Base-by-base conservation (phyloP, 1,140 invertebrate genomes). In the Aphelinus atriplicis region DNA sequence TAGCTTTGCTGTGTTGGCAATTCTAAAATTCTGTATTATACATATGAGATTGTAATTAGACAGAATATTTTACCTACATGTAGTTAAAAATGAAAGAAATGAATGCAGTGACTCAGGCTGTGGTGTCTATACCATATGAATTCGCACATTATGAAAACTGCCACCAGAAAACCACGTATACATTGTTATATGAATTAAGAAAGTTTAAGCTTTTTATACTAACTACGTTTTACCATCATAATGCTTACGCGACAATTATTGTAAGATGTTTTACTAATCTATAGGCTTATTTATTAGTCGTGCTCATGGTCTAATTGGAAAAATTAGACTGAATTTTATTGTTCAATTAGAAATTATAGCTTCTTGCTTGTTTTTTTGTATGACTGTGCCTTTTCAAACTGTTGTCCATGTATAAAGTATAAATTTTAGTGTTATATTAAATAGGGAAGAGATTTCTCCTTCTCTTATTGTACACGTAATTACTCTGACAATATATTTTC, bases 401-500 rank as follows among this genome's bases (percentile, higher is more conserved):
- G 62, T 63, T 56, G 66, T 69, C 62, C 42, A 55, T 48, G 56
- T 63, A 68, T 63, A 45, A 75, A 75, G 47, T 68, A 68, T 62
- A 74, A 74, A 68, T 67, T 55, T 64, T 47, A 64, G 51, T 63
- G 10, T 7, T 74, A 7, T 61, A 68, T 74, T 65, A n/a, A 73
- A 66, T 53, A 72, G 53, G 47, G 43, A 62, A 58, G 61, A 74
- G 7, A 57, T 68, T 56, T 68, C 46, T 63, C 63, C 48, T 55
- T 75, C 47, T 42, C 65, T 58, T 70, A 75, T 26, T 71, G 45
- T 75, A 75, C 55, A 71, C 71, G 56, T 69, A 69, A 71, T 71
- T 71, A 75, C 66, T 10, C 10, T 58, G 62, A 75, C 66, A 71
- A 71, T 70, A 75, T 75, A 75, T 71, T 71, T 75, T 75, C 61